Base-by-base conservation (phyloP, 2,113 vertebrate genomes). In the Notechis scutatus region DNA sequence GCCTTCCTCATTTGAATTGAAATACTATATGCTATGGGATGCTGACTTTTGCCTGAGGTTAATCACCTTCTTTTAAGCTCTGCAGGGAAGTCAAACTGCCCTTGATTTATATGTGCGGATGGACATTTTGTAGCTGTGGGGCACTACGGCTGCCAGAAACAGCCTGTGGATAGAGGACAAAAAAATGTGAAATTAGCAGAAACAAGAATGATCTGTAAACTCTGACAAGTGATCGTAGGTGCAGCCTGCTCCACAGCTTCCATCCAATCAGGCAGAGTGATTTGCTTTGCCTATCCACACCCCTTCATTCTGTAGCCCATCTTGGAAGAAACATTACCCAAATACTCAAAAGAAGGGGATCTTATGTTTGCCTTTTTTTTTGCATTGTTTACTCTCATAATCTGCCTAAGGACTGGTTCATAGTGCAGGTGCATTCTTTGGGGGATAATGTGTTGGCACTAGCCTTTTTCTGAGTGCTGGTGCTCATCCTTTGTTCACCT, bases 111-210 rank as follows among this genome's bases (percentile, higher is more conserved):
- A 81, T 18, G 86, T 87, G 52, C 64, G 47, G 56, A 69, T 20
- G 26, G 61, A 57, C 52, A 56, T 81, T 39, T 81, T 89, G 64
- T 85, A 89, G 24, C 61, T 81, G 64, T 39, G 42, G 87, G 50
- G 92, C 55, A 39, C 64, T 85, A 57, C 34, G 39, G 47, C 34
- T 89, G 92, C 39, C 92, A 89, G 92, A 92, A 89, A 57, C 87
- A 74, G 50, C 87, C 64, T 89, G 52, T 88, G 42, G 55, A 59
- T 47, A 61, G 42, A 61, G 8, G 85, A 34, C 59, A 29, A 81
- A 89, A 52, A 50, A 18, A 56, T 89, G 52, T 29, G 14, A 81
- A 92, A 45, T 87, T 61, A 86, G 56, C 85, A 92, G 39, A 57
- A 57, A 50, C 86, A 92, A 88, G 42, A 88, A 50, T 26, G n/a